Conservation (phyloP, 2,113 vertebrate species). For the Clarias magur region DNA sequence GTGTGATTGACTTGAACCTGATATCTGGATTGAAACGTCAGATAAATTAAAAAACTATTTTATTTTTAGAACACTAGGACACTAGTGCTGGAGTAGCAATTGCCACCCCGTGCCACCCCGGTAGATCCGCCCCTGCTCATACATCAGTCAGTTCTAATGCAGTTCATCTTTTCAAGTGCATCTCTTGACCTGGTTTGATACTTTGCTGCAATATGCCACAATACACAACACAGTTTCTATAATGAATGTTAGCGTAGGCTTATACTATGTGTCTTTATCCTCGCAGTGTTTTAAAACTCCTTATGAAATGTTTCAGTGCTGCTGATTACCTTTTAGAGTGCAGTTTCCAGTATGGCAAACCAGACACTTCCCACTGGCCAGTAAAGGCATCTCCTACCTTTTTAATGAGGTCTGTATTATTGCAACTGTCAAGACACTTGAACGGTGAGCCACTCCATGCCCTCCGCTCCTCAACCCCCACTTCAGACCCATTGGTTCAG, state of each 20-base stretch:
- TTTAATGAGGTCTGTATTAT: slow-evolving; percentile 60
- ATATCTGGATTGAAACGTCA: too few species aligned
- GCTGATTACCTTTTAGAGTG: slow-evolving; percentile 38
- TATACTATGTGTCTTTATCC: not conserved
- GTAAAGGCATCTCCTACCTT: slow-evolving; percentile 43
- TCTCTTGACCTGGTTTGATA: not conserved
- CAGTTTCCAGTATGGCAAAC: not conserved
- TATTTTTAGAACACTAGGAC: too few species aligned
- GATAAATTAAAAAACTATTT: too few species aligned
- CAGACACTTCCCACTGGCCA: slow-evolving; percentile 49
- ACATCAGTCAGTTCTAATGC: not conserved
- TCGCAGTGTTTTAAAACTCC: slow-evolving; percentile 1
- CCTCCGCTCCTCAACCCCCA: slow-evolving; percentile 36
- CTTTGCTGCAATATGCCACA: not conserved
- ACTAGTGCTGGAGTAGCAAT: too few species aligned
- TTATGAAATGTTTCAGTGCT: slow-evolving; percentile 28
- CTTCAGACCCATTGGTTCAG: slow-evolving; percentile 53
- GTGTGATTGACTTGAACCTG: too few species aligned
- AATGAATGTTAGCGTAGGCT: not conserved
- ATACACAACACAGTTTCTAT: not conserved
- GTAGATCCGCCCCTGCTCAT: not conserved
- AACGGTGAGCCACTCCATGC: slow-evolving; percentile 48
- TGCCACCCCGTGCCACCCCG: too few species aligned
- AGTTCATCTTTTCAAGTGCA: not conserved
- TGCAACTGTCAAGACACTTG: slow-evolving; percentile 52